Percentiles rank a stretch among this genome's conserved stretches.
These are phyloP conservation scores for Tenebrio molitor DNA, from an alignment of 1,140 invertebrate species.

Conservation along the genomic window DNA sequence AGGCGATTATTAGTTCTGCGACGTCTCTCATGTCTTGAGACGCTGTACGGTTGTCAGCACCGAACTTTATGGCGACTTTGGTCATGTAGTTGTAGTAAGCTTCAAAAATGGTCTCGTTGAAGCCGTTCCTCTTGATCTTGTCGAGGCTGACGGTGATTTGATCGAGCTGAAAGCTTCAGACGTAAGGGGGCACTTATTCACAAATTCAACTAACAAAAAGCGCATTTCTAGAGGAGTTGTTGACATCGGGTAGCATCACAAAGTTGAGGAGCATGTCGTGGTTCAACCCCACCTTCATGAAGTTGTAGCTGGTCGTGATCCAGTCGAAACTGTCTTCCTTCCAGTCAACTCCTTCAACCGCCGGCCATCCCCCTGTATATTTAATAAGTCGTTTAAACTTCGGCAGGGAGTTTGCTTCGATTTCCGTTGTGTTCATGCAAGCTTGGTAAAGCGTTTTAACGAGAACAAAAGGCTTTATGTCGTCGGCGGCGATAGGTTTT, in stretches of 20 bases:
- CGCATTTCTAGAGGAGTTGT: constrained; percentile 78
- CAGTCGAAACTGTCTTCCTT: constrained; percentile 74
- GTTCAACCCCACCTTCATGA: constrained; percentile 81
- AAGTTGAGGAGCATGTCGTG: constrained; percentile 90
- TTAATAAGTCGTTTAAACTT: constrained; percentile 64
- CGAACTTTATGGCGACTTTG: constrained; percentile 86
- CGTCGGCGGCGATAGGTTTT: constrained; percentile 26
- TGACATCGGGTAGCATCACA: constrained; percentile 86
- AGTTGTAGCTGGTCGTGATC: constrained; percentile 84
- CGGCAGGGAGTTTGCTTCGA: constrained; percentile 27
- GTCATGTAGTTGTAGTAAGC: constrained; percentile 85
- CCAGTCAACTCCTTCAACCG: constrained; percentile 73
- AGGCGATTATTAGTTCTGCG: constrained; percentile 87
- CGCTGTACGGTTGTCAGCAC: constrained; percentile 79
- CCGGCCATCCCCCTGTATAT: constrained; percentile 73
- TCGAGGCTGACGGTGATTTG: constrained; percentile 88
- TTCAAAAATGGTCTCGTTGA: constrained; percentile 80
- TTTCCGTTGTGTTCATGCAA: constrained; percentile 44
- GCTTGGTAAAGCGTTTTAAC: constrained; percentile 30
- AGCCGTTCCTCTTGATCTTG: constrained; percentile 86
- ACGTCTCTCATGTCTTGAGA: constrained; percentile 81
- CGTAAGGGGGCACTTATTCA: no score
- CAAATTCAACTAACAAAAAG: constrained; percentile 9
- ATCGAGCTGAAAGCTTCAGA: constrained; percentile 87
- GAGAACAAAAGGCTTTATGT: constrained; percentile 38